Percentiles rank a stretch among this genome's conserved stretches.
These are phyloP conservation scores for Zaprionus davidi DNA, from an alignment of 1,140 invertebrate genomes.

Conservation along the genomic window DNA sequence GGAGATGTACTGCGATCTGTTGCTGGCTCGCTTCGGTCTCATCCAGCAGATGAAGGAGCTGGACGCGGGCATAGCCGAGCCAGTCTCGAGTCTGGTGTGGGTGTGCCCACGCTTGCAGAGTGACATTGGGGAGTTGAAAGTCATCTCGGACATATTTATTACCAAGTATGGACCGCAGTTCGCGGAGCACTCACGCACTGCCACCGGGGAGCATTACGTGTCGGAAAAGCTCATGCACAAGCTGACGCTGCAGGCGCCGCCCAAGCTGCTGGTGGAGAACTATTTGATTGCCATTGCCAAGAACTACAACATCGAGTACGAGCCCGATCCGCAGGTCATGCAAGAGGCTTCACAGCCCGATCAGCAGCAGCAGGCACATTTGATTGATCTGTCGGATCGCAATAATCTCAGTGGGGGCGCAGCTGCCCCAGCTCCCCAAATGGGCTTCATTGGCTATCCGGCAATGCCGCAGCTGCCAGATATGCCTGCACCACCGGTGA, in stretches of 20 bases:
- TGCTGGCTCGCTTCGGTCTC: constrained; percentile 98
- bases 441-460: constrained; percentile 92
- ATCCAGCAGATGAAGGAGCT: constrained; percentile 99
- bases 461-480: constrained; percentile 87
- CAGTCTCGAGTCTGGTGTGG: constrained; percentile 98
- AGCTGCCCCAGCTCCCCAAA: constrained; percentile 86
- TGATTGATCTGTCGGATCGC: constrained; percentile 91
- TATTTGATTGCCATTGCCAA: constrained; percentile 98
- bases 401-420: constrained; percentile 87
- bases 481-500: constrained; percentile 80
- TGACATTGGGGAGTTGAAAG: constrained; percentile 89
- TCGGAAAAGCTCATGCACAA: constrained; percentile 98
- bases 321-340: constrained; percentile 96
- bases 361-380: constrained; percentile 87
- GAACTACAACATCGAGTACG: constrained; percentile 96
- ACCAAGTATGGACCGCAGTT: constrained; percentile 98
- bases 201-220: constrained; percentile 90
- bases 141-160: constrained; percentile 95
- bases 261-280: constrained; percentile 97
- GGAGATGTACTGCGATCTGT: constrained; percentile 99
- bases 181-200: constrained; percentile 92
- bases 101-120: constrained; percentile 94
- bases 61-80: constrained; percentile 97
- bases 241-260: constrained; percentile 97
- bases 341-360: constrained; percentile 88